Percentiles rank a stretch among this genome's conserved stretches.
Conservation (phyloP, 2,888 invertebrate species). For the Dorcus hopei region DNA sequence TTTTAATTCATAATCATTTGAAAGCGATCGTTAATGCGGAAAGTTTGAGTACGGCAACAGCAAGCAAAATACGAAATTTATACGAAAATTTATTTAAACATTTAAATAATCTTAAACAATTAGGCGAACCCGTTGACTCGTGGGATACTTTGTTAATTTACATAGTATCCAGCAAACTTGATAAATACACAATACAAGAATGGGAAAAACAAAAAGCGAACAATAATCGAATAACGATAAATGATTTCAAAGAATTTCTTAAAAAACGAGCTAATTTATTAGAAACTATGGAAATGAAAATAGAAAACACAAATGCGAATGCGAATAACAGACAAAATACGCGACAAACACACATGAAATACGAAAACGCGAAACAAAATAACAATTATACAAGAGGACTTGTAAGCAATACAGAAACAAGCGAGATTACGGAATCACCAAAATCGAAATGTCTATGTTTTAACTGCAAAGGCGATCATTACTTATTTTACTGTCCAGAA, state of each 20-base stretch:
- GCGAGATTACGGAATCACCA: too few species aligned
- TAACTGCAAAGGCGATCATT: too few species aligned
- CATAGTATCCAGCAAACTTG: conserved; percentile 6
- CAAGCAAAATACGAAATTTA: conserved; percentile 1
- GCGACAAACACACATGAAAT: too few species aligned
- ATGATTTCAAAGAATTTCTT: conserved; percentile 5
- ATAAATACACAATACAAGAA: conserved; percentile 2
- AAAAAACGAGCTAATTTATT: conserved; percentile 7
- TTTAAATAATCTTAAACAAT: conserved; percentile 4
- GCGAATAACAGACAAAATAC: too few species aligned
- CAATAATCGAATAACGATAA: conserved; percentile 3
- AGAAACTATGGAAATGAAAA: conserved; percentile 8
- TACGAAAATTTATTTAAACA: conserved; percentile 8
- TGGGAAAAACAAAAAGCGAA: conserved; percentile 8
- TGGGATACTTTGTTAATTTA: conserved; percentile 13
- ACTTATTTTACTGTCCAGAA: too few species aligned
- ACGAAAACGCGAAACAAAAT: too few species aligned
- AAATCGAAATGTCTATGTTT: too few species aligned
- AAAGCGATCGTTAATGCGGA: conserved; percentile 17
- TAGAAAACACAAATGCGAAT: too few species aligned
- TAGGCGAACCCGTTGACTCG: conserved; percentile 3
- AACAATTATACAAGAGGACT: too few species aligned
- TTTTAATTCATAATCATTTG: conserved; percentile 21
- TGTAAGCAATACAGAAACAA: too few species aligned
- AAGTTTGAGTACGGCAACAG: not conserved